phyloP scores from a whole-genome alignment of 2,797 vertebrate species.

The Diceros bicornis region DNA sequence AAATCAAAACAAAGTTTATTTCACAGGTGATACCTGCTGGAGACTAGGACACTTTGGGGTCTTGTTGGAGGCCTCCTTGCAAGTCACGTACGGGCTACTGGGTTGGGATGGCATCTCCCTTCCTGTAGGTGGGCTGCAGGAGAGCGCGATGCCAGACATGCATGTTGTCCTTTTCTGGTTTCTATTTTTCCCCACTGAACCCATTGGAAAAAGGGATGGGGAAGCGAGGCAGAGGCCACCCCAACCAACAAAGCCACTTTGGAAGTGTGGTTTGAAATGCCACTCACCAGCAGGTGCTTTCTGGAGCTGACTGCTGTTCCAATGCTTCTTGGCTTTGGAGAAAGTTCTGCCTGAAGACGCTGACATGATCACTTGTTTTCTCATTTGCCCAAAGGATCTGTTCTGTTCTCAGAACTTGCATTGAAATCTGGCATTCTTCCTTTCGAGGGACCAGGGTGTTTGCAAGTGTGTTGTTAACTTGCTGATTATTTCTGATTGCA shows the following conservation, averaged over 20 bases:
- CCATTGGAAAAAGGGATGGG: background rate
- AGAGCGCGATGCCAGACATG: background rate
- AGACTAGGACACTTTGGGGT: background rate
- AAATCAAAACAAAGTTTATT: constrained; percentile 65
- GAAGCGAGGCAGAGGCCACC: background rate
- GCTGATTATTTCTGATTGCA: constrained; percentile 83
- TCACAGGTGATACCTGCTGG: constrained; percentile 50
- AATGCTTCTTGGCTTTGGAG: constrained; percentile 62
- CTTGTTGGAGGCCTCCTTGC: background rate
- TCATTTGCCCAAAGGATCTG: constrained; percentile 68
- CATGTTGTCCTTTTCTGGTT: background rate
- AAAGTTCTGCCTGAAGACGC: constrained; percentile 77
- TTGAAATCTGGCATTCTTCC: constrained; percentile 79
- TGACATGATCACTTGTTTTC: constrained; percentile 79
- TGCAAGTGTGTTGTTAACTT: constrained; percentile 83
- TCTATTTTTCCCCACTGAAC: background rate
- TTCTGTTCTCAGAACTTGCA: constrained; percentile 73
- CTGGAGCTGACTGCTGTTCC: constrained; percentile 55
- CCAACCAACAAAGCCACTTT: background rate
- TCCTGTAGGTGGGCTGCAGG: background rate
- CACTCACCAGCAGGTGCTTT: constrained; percentile 69
- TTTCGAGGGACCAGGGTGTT: constrained; percentile 79
- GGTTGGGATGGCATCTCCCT: background rate
- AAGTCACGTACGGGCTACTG: background rate
- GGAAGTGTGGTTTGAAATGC: constrained; percentile 15